Evolutionary conservation across 2,888 invertebrate species (phyloP), one percentile per base, ranked within the genome.

Genomic region (Thecocarcelia acutangulata): DNA sequence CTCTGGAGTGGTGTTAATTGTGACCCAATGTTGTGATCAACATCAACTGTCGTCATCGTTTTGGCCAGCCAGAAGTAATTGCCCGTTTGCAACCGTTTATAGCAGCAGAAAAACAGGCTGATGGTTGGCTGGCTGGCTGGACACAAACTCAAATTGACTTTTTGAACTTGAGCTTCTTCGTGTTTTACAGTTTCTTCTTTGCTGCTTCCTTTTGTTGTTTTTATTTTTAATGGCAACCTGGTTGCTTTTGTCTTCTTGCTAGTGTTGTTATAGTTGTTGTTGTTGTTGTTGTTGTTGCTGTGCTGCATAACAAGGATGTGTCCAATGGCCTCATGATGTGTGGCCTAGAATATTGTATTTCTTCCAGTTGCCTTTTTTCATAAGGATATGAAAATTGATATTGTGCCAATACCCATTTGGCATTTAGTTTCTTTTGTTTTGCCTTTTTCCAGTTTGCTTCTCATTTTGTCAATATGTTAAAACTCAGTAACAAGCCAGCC

Each of bases 321-420:
- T 69, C 40, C 61, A 69, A 42, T 74, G 68, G 68, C 68, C 74
- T 68, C 73, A 12, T 74, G 74, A 80, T 74, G 74, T 74, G 74
- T 80, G 73, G 73, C 73, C 74, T 80, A 74, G 74, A 74, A 69
- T 74, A 80, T 80, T 66, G 24, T 40, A 69, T 75, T 80, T 70
- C 69, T 76, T 80, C 44, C 80, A 70, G 76, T 76, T 82, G 78
- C 80, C 68, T 42, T 56, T 74, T 73, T 74, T 48, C 68, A 77
- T 77, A 82, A 82, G 82, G 82, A 82, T 82, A 74, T 82, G 82
- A 82, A 82, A 82, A 78, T 82, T 73, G 78, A 82, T 82, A 73
- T 78, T 59, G 64, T 66, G 64, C 58, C 72, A 78, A 21, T 69
- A 28, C 8, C 46, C 44, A 64, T 56, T 56, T 56, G n/a, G n/a